Conservation (phyloP, 1,140 invertebrate species). For the Anoplolepis gracilipes region DNA sequence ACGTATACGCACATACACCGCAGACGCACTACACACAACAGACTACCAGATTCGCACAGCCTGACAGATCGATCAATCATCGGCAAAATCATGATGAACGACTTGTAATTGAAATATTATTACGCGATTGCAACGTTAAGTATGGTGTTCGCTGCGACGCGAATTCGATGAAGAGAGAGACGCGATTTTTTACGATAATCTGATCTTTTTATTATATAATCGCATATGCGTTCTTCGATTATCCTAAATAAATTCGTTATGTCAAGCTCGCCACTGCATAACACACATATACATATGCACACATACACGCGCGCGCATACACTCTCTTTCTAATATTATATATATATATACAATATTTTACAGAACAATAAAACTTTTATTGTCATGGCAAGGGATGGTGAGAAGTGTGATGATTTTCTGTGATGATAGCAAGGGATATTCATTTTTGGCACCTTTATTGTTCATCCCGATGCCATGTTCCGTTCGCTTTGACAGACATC, state of each 20-base stretch:
- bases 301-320: not conserved
- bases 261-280: slow-evolving; percentile 31
- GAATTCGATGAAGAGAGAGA: slow-evolving; percentile 26
- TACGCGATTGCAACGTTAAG: slow-evolving; percentile 57
- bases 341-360: slow-evolving; percentile 84
- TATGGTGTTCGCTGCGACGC: slow-evolving; percentile 38
- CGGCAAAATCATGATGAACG: slow-evolving; percentile 69
- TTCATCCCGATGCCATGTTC: slow-evolving; percentile 56
- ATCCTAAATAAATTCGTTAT: slow-evolving; percentile 60
- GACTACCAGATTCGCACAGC: slow-evolving; percentile 85
- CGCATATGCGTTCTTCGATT: not conserved
- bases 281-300: not conserved
- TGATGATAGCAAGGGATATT: slow-evolving; percentile 74
- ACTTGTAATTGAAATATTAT: slow-evolving; percentile 71
- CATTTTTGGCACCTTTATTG: slow-evolving; percentile 76
- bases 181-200: not conserved
- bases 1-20: slow-evolving; percentile 42
- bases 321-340: slow-evolving; percentile 52
- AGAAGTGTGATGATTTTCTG: slow-evolving; percentile 66
- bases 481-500: slow-evolving; percentile 25
- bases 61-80: slow-evolving; percentile 80
- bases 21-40: slow-evolving; percentile 72
- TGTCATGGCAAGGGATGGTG: slow-evolving; percentile 84
- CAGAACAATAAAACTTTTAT: slow-evolving; percentile 83
- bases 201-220: slow-evolving; percentile 3